Evolutionary conservation across 2,888 invertebrate genomes (phyloP).

Genomic region (Pocota personata): DNA sequence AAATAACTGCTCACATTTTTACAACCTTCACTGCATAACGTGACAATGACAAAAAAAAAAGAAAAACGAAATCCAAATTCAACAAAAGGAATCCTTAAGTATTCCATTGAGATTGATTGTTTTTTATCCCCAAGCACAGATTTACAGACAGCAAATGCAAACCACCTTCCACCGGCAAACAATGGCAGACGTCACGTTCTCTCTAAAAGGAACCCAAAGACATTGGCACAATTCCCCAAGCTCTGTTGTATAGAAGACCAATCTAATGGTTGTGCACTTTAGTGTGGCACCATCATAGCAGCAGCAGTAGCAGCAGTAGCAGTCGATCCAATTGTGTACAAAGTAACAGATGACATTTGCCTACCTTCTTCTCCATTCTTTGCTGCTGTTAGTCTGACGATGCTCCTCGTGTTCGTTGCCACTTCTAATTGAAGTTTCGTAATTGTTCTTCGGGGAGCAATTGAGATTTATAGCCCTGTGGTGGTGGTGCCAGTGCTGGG

Average conservation of each 20-base stretch:
- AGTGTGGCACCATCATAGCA: constrained; percentile 39
- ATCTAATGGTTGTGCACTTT: constrained; percentile 64
- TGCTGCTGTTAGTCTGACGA: not conserved
- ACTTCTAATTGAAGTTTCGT: constrained; percentile 75
- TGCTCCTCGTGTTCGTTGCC: constrained; percentile 46
- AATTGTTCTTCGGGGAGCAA: constrained; percentile 75
- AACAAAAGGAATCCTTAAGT: constrained; percentile 15
- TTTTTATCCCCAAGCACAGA: constrained; percentile 10
- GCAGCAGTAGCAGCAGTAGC: not conserved
- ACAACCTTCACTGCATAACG: not conserved
- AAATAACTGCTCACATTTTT: too few relatives aligned
- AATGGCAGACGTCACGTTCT: constrained; percentile 61
- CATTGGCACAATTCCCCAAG: constrained; percentile 44
- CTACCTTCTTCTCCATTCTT: constrained; percentile 38
- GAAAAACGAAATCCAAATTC: not conserved
- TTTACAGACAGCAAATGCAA: constrained; percentile 17
- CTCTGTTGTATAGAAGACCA: constrained; percentile 35
- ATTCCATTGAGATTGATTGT: constrained; percentile 67
- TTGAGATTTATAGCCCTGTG: constrained; percentile 74
- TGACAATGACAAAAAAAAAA: not conserved
- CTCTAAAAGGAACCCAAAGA: constrained; percentile 26
- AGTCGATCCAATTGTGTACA: constrained; percentile 56
- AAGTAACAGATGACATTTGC: constrained; percentile 71
- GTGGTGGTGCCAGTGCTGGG: constrained; percentile 15
- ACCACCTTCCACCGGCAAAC: constrained; percentile 21